Conservation (phyloP, 2,797 vertebrate species). For the Psittacula derbiana region DNA sequence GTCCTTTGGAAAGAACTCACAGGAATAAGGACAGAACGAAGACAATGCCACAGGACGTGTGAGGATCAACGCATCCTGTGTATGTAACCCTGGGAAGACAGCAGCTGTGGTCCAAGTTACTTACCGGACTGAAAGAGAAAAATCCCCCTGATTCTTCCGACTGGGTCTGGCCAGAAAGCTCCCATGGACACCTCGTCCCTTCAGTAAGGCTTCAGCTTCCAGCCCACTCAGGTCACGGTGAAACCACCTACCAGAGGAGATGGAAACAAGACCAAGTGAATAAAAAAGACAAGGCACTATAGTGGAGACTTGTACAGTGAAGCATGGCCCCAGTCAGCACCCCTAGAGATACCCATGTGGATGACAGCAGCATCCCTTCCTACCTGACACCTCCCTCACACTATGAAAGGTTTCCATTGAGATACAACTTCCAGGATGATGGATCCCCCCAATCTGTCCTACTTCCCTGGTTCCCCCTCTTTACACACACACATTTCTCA, state of each 20-base stretch:
- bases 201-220: constrained; percentile 89
- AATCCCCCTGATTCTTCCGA: constrained; percentile 91
- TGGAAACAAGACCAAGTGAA: not conserved
- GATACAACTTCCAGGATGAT: not conserved
- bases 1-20: not conserved
- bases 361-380: not conserved
- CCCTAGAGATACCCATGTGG: not conserved
- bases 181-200: constrained; percentile 86
- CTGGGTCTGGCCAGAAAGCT: constrained; percentile 96
- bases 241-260: constrained; percentile 86
- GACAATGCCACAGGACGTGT: not conserved
- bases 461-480: not conserved
- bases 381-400: not conserved
- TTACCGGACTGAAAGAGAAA: constrained; percentile 95
- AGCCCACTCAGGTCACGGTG: constrained; percentile 92
- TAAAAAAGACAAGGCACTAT: not conserved
- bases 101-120: not conserved
- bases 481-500: not conserved
- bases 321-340: not conserved
- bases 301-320: not conserved
- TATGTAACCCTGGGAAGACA: not conserved
- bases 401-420: not conserved
- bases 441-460: not conserved
- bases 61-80: not conserved
- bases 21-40: not conserved